Evolutionary conservation across 2,113 vertebrate genomes (phyloP), one percentile per base, ranked within the genome.

Genomic region (Xiphias gladius): DNA sequence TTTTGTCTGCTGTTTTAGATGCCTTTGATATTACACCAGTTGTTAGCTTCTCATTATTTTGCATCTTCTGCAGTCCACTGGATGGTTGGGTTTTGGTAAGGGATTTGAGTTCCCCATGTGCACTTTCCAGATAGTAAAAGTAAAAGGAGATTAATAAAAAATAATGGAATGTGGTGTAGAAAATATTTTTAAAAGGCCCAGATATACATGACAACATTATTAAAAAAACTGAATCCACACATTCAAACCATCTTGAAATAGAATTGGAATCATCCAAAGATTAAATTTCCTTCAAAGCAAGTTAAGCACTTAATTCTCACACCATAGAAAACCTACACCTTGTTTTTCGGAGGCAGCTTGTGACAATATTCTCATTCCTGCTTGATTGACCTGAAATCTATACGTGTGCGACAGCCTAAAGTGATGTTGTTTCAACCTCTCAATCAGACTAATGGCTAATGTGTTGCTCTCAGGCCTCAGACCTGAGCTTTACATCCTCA

Each of bases 1-100:
- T 84, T 84, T 86, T 82, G 76, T 82, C 77, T 84, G 84, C 86
- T 83, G 81, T 84, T 86, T 86, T 59, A 84, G 80, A 91, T 87
- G 81, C 86, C 85, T 89, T 85, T 83, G 75, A 84, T 85, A 90
- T 89, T 87, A 75, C 82, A 84, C 90, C 84, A 82, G 48, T 81
- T 78, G 82, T 89, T 88, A 83, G 73, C 54, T 76, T 76, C 82
- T 85, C 83, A 67, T 87, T 77, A 66, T 55, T 74, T 65, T 52
- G 62, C 22, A 75, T 76, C 82, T 58, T 54, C 80, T 54, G 55
- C 43, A 55, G 58, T 73, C 75, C 74, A n/a, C 35, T 58, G 74
- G 58, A 58, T 58, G 69, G 69, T 78, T 65, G 71, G 85, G 65
- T 73, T 86, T 86, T 63, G 58, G 52, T 28, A 13, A 66, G 75